Base-by-base conservation (phyloP, 2,888 invertebrate species). In the Lasioglossum pauxillum region DNA sequence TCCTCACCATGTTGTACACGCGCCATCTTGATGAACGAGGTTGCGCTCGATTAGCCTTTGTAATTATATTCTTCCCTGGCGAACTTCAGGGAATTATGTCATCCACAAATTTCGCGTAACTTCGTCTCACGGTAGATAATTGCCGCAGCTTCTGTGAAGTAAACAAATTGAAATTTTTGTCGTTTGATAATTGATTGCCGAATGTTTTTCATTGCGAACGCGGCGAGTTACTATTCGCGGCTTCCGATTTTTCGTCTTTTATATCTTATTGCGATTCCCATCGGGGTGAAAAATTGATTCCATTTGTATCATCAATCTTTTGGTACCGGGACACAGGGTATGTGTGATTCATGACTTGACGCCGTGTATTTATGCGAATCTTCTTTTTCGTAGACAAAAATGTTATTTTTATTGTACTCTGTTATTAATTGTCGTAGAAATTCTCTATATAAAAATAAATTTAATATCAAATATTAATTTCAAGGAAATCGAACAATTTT, bases 1-100 rank as follows among this genome's bases (percentile, higher is more conserved):
- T 14, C 14, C 12, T 14, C 60, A 5, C 10, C 27, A 60, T 60
- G n/a, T 12, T 27, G 27, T 14, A 60, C 10, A 27, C 60, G 27
- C 27, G 60, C 27, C 60, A 60, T 60, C 60, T 60, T 60, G 60
- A 60, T 60, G 16, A 60, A 60, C 60, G 60, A 60, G 60, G 27
- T 60, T 60, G 27, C 27, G 27, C 60, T 60, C 60, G 27, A 60
- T 60, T 60, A 60, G 5, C 60, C 1, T 16, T 60, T 5, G 60
- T 60, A 60, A 60, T 60, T 27, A 60, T 60, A 60, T 60, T 60
- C 60, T 60, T 60, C 27, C 60, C 14, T 14, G 27, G 14, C 12
- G 27, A 60, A 60, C 60, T 60, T 60, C 5, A 2, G 27, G n/a
- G 27, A 60, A 60, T 60, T 60, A 16, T 16, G 14, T 60, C 60